Evolutionary conservation across 2,113 vertebrate genomes (phyloP), one percentile per base, ranked within the genome.

Genomic region (Mobula hypostoma): DNA sequence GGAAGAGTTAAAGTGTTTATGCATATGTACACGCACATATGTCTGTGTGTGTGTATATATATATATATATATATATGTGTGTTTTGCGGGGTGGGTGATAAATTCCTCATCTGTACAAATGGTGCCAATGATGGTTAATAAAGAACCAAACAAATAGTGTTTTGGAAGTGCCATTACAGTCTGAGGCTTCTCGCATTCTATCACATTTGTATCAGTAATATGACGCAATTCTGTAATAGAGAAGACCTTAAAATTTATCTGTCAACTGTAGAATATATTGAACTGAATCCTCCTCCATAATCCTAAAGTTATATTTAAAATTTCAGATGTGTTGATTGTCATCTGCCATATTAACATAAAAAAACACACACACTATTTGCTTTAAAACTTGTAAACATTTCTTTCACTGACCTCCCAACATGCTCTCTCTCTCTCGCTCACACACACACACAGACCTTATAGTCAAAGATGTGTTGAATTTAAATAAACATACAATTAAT

Each of bases 21-120:
- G 48, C 3, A 48, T 48, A 48, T 48, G 48, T 48, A 1, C 48
- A 48, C 1, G 48, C 48, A 48, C 48, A 48, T 48, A 48, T 48
- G 48, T 48, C 48, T 48, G 3, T 48, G 48, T 48, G 48, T 48
- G 48, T 48, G 48, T 48, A 48, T 2, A 48, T 2, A 48, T 48
- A 48, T 48, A 48, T 48, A 1, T 48, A 48, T 2, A 48, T 2
- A 48, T 48, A 48, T 48, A 48, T 48, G 48, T 48, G 48, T 48
- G 48, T 48, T 48, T 48, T 48, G 48, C 48, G 48, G 48, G 48
- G 21, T 48, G 48, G 48, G 48, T 48, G 48, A 48, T 48, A 48
- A 48, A 48, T 91, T 91, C 63, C 61, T 66, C 15, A 36, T 91
- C 32, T 91, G 87, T 91, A 36, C 63, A 91, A 90, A 90, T 66